phyloP scores from a whole-genome alignment of 2,797 vertebrate genomes.

The Xenops minutus region DNA sequence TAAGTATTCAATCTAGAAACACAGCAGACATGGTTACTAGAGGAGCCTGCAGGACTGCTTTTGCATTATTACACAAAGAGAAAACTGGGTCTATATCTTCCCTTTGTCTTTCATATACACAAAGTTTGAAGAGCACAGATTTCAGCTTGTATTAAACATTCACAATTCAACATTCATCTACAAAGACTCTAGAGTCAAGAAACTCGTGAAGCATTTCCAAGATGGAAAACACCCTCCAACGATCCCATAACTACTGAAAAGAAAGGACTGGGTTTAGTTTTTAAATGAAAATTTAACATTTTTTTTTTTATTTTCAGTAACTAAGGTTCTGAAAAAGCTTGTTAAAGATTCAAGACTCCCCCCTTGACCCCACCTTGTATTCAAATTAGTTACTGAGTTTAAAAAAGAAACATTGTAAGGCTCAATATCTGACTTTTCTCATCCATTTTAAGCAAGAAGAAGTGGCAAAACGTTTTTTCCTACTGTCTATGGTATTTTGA shows the following conservation, averaged over 20 bases:
- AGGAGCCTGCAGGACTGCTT: slow-evolving; percentile 23
- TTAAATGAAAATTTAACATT: not conserved
- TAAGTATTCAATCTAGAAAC: slow-evolving; percentile 12
- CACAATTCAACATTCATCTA: not conserved
- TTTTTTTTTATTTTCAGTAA: not conserved
- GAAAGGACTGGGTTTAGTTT: not conserved
- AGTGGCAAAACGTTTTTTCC: not conserved
- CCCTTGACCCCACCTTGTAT: fast-evolving
- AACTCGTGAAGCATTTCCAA: not conserved
- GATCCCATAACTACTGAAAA: not conserved
- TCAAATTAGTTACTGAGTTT: not conserved
- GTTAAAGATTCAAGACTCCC: not conserved
- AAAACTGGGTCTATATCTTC: not conserved
- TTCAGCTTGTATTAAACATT: not conserved
- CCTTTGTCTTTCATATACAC: not conserved
- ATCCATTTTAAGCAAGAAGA: not conserved
- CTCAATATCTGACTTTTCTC: not conserved
- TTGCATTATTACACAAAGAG: not conserved
- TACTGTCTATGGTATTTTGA: not conserved
- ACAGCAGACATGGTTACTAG: not conserved
- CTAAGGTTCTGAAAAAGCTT: not conserved
- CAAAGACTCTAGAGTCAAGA: not conserved
- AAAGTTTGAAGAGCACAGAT: not conserved
- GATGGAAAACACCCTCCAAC: not conserved
- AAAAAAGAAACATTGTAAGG: not conserved